These are phyloP conservation scores for Gymnothorax reevesii DNA, from an alignment of 2,797 vertebrate genomes.

Conservation along the genomic window DNA sequence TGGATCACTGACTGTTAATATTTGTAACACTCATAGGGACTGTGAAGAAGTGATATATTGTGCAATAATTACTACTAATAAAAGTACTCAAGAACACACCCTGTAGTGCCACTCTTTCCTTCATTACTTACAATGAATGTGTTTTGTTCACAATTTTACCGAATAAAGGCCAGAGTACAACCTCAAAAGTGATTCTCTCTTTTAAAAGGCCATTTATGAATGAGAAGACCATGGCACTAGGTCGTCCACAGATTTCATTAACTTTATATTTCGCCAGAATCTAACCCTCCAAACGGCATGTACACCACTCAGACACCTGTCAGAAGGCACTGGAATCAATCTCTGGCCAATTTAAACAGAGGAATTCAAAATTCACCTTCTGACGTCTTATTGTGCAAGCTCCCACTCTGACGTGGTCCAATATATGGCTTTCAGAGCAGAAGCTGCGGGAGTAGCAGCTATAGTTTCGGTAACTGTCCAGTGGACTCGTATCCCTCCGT, in stretches of 20 bases:
- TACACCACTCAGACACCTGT: background rate
- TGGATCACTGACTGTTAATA: conserved; percentile 39
- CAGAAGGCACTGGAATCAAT: background rate
- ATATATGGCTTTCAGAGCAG: background rate
- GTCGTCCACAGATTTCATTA: background rate
- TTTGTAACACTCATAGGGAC: conserved; percentile 37
- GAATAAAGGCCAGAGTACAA: background rate
- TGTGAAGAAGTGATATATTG: conserved; percentile 18
- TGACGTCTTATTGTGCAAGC: background rate
- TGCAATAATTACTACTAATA: conserved; percentile 47
- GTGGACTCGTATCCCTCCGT: conserved; percentile 74
- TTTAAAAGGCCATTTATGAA: background rate
- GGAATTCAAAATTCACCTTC: background rate
- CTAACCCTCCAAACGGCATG: background rate
- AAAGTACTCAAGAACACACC: conserved; percentile 40
- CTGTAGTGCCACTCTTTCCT: conserved; percentile 36
- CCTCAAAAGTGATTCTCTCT: background rate
- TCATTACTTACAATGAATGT: background rate
- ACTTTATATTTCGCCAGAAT: background rate
- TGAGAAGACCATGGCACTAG: background rate
- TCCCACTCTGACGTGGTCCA: background rate
- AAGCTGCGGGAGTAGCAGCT: background rate
- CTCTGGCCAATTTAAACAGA: background rate
- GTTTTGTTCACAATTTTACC: background rate
- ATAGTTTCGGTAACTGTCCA: conserved; percentile 41